Base-by-base conservation (phyloP, 2,888 invertebrate genomes). In the Dasypogon diadema region DNA sequence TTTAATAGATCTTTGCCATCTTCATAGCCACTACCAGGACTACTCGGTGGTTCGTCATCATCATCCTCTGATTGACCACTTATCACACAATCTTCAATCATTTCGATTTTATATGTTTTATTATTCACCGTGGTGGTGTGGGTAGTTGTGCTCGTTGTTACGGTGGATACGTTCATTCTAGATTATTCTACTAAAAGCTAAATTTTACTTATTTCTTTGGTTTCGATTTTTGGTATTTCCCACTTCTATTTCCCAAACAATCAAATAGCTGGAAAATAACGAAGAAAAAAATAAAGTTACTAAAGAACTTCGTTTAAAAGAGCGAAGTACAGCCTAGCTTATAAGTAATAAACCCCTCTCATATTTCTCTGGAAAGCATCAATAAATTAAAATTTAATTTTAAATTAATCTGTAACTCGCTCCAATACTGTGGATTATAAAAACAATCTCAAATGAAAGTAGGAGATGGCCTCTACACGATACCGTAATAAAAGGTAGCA, bases 1-100 rank as follows among this genome's bases (percentile, higher is more conserved):
- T 93, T 91, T 87, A 96, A 92, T 78, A 97, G 89, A 83, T 97
- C 97, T 1, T 90, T 89, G 73, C 92, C 91, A 83, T 96, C 96
- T 81, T 92, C 93, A 81, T 93, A 92, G 48, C 89, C 89, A 51
- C 94, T 93, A 68, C 91, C 92, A 30, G 93, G 92, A 75, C 93
- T 94, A 76, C 93, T 93, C 78, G 91, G 93, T 81, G 93, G 92
- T 80, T 96, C 95, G 81, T 95, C 95, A 78, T 95, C 95, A 80
- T 95, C 95, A 79, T 95, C 95, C 79, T 92, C 92, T 46, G 92
- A 91, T 42, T 91, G 90, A 60, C 87, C 88, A 81, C 89, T 89
- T 79, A 89, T 84, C 63, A 88, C 89, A 79, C 89, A 89, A 75
- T 90, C 90, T 78, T 90, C 90, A 14, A 90, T 89, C 90, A 92